A percentile compares a stretch with the other conserved stretches of the same genome.
Conservation (phyloP, 2,797 vertebrate species). For the Delichon dasypus region DNA sequence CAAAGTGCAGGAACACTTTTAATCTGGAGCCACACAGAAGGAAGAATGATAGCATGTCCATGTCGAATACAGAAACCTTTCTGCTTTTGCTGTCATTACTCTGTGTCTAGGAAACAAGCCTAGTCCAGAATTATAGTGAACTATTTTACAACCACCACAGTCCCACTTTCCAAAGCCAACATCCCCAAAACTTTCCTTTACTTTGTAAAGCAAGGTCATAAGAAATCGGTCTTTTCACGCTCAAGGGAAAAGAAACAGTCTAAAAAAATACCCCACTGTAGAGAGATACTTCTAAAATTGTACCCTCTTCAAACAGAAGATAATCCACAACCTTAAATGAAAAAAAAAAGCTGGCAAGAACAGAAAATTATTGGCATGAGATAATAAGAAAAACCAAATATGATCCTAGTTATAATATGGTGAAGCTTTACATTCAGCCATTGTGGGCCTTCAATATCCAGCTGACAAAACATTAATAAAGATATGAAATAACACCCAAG, state of each 20-base stretch:
- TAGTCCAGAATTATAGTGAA: neutral
- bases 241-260: neutral
- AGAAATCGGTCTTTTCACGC: neutral
- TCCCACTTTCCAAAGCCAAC: neutral
- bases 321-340: neutral
- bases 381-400: neutral
- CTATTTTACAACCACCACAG: neutral
- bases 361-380: neutral
- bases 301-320: neutral
- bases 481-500: neutral
- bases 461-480: neutral
- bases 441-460: neutral
- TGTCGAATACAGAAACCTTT: neutral
- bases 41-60: neutral
- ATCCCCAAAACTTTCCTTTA: neutral
- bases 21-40: fast-evolving
- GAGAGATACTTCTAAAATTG: neutral
- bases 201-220: neutral
- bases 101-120: neutral
- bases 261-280: neutral
- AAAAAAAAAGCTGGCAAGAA: neutral
- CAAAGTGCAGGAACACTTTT: neutral
- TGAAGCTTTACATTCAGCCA: neutral
- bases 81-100: neutral
- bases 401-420: neutral